These are phyloP conservation scores for Nebria salina DNA, from an alignment of 2,888 invertebrate species.

Conservation along the genomic window DNA sequence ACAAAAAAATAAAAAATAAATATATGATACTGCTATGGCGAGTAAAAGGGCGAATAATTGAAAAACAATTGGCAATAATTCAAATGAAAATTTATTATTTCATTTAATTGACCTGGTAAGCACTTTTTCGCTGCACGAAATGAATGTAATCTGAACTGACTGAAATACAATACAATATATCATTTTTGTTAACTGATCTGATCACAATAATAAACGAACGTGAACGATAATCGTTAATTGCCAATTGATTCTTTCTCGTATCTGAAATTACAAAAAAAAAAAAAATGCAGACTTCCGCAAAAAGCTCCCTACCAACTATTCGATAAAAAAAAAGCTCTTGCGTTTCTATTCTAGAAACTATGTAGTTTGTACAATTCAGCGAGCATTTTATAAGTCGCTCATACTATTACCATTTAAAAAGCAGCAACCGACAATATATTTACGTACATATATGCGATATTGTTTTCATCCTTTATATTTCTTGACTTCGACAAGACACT, in stretches of 20 bases:
- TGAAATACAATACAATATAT: neutral
- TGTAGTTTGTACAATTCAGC: no score
- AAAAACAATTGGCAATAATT: conserved; percentile 1
- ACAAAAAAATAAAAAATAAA: neutral
- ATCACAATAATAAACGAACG: neutral
- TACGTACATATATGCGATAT: no score
- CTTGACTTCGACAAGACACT: no score
- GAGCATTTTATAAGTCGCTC: no score
- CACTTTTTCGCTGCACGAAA: neutral
- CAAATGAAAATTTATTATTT: neutral
- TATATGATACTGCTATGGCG: neutral
- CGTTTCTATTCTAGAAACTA: no score
- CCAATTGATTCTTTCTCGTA: neutral
- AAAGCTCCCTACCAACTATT: neutral
- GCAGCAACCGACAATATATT: no score
- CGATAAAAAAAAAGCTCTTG: no score
- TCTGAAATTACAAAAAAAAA: neutral
- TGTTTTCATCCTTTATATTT: no score
- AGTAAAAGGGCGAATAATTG: neutral
- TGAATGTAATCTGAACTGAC: neutral
- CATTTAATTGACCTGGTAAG: neutral
- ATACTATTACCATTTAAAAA: no score
- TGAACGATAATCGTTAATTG: neutral
- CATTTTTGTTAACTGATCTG: neutral
- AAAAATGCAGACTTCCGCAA: neutral